Base-by-base conservation (phyloP, 2,888 invertebrate genomes). In the Torymus aiolomorphi region DNA sequence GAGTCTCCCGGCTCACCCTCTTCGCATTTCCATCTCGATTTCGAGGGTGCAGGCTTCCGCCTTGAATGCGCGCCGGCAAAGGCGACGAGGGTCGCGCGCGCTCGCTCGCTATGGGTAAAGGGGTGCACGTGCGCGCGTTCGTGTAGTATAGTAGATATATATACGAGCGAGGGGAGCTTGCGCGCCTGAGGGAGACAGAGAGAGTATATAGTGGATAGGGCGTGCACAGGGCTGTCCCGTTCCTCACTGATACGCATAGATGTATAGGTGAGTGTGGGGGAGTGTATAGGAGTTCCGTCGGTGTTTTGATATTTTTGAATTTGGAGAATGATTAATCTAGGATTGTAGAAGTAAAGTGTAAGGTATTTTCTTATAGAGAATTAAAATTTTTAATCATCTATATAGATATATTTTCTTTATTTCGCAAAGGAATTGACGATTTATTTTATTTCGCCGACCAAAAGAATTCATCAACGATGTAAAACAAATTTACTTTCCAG, bases 1-100 rank as follows among this genome's bases (percentile, higher is more conserved):
- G n/a, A 5, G 8, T 42, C 42, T 42, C 42, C 8, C 31, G 5
- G 31, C 79, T 72, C 80, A 75, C 76, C 81, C 80, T 78, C 76
- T 73, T 78, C 71, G 73, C 74, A 79, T 82, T 82, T 80, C 81
- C 81, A 81, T 81, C 73, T 77, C 79, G 79, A 74, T 66, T 72
- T 73, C 78, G 79, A 79, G 81, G 81, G 81, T 79, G 78, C 78
- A 76, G 69, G 73, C 61, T 76, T 73, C 65, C 80, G 70, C 77
- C 78, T 81, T 65, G 80, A 76, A 73, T 72, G 73, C 57, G 73
- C 69, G 56, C 61, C 52, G 71, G n/a, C 42, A 42, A 42, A 42
- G 63, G 56, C 31, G 51, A 11, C 71, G 78, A 80, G 76, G 76
- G 76, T 76, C 63, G 62, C 49, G 57, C 4, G 56, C 57, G 13